Evolutionary conservation across 2,113 vertebrate species (phyloP).

Genomic region (Catharus minimus): DNA sequence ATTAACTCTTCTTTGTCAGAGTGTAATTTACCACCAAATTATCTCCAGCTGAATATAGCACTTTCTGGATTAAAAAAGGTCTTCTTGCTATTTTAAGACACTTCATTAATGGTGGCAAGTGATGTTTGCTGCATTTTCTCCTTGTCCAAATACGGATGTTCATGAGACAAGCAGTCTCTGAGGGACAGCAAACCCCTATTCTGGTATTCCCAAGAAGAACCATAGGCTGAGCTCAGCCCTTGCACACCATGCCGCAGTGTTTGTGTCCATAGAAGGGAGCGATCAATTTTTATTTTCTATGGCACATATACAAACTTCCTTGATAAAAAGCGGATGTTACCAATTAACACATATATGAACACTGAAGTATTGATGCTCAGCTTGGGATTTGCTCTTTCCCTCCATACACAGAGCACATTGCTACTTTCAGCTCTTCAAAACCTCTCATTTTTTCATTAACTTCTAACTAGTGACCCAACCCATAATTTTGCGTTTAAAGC

Average conservation of each 20-base stretch:
- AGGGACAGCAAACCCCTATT: neutral
- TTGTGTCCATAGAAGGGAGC: neutral
- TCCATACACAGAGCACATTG: neutral
- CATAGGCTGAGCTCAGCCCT: rapidly evolving
- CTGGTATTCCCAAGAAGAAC: neutral
- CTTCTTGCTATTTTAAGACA: slow-evolving; percentile 12
- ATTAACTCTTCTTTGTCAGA: slow-evolving; percentile 67
- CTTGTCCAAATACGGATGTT: neutral
- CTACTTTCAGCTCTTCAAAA: neutral
- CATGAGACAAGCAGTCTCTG: neutral
- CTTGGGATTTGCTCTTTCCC: neutral
- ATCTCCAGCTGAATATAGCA: slow-evolving; percentile 25
- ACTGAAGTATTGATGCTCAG: neutral
- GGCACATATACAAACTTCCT: neutral
- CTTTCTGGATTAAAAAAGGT: neutral
- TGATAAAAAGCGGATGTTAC: neutral
- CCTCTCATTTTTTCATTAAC: neutral
- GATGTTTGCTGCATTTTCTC: neutral
- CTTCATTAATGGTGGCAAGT: neutral
- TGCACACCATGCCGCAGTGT: rapidly evolving
- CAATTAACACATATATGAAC: neutral
- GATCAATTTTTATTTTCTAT: neutral
- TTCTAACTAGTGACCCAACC: neutral
- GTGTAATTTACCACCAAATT: slow-evolving; percentile 17
- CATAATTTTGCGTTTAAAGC: neutral